A percentile compares a stretch with the other conserved stretches of the same genome.
phyloP scores from a whole-genome alignment of 2,888 invertebrate species.

The Helleia helle region DNA sequence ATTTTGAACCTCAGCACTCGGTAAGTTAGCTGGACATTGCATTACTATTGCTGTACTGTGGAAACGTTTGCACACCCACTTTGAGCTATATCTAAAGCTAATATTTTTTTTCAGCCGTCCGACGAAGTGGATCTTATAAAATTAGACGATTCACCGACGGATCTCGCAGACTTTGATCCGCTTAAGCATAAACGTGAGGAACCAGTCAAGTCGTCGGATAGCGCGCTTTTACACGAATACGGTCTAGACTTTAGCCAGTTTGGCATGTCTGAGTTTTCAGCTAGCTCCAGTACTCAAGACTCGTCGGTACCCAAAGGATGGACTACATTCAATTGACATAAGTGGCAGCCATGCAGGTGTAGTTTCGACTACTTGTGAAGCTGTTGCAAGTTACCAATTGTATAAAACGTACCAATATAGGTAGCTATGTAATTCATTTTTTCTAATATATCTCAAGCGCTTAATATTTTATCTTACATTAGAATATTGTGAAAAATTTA shows the following conservation, averaged over 20 bases:
- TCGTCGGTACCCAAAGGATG: slow-evolving; percentile 51
- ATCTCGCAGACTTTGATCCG: slow-evolving; percentile 61
- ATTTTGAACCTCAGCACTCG: slow-evolving; percentile 11
- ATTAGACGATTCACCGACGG: slow-evolving; percentile 57
- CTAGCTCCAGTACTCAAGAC: slow-evolving; percentile 34
- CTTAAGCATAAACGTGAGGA: slow-evolving; percentile 50
- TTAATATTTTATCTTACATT: too few relatives aligned
- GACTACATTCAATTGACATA: slow-evolving; percentile 55
- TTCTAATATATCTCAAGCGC: too few relatives aligned
- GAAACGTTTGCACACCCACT: slow-evolving; percentile 5
- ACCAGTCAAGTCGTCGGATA: slow-evolving; percentile 66
- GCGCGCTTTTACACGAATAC: slow-evolving; percentile 81
- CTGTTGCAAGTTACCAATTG: too few relatives aligned
- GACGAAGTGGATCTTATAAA: slow-evolving; percentile 61
- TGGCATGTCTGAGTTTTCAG: slow-evolving; percentile 59
- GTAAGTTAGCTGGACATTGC: slow-evolving; percentile 21
- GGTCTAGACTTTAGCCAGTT: slow-evolving; percentile 78
- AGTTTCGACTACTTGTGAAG: too few relatives aligned
- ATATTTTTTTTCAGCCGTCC: slow-evolving; percentile 14
- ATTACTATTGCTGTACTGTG: slow-evolving; percentile 13
- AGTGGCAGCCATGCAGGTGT: too few relatives aligned
- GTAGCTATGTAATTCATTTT: too few relatives aligned
- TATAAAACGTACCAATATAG: too few relatives aligned
- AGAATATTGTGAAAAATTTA: too few relatives aligned
- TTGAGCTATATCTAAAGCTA: too few relatives aligned